Base-by-base conservation (phyloP, 1,140 invertebrate genomes). In the Pseudomyrmex gracilis region DNA sequence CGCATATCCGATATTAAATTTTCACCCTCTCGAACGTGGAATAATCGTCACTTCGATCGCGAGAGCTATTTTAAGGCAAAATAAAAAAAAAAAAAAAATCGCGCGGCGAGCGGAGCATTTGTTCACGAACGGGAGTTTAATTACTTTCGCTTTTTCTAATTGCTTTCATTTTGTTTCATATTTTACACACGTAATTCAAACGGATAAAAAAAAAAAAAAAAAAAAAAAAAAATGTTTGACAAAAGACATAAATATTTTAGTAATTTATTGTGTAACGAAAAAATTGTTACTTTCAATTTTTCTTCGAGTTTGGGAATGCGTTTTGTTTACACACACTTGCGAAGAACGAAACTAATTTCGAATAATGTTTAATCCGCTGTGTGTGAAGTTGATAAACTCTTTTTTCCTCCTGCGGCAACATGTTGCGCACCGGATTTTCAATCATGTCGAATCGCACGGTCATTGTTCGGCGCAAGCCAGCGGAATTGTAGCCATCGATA, bases 1-100 rank as follows among this genome's bases (percentile, higher is more conserved):
- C 10, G 20, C 17, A 13, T 57, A 74, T 63, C 73, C 24, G 47
- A 76, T 53, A 70, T 78, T 78, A 70, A 70, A 70, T 49, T 78
- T 68, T 78, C 20, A 47, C 43, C 12, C 5, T 68, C 7, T 58
- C 10, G 17, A 67, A 57, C 20, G 24, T 70, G n/a, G n/a, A 78
- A 58, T 58, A 78, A 70, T 70, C 5, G n/a, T 2, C 4, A 9
- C 15, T 45, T 13, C 17, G 43, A 78, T 22, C 20, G 17, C 2
- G 17, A 17, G 5, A 51, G 10, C 47, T 68, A 57, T 68, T 57
- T 68, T 45, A 68, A 57, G 45, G 34, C 34, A 68, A 58, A 68
- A 57, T 17, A 1, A 20, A 63, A 34, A 49, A 63, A 1, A 20
- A 63, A 34, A 49, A 63, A 4, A 34, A 24, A 12, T 74, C 1